Base-by-base conservation (phyloP, 2,113 vertebrate species). In the Anguilla rostrata region DNA sequence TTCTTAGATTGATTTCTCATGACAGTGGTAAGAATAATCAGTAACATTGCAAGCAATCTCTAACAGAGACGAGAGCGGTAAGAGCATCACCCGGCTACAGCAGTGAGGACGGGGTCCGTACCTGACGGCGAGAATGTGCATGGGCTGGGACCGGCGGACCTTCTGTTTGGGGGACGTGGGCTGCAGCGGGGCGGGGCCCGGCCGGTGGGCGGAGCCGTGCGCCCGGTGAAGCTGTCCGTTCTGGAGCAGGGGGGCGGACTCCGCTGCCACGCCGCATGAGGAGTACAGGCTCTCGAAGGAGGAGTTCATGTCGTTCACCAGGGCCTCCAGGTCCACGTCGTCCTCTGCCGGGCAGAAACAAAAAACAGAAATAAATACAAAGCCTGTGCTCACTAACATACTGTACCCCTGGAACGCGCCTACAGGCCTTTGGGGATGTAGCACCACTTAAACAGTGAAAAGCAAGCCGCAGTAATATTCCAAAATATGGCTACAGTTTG, bases 221-320 rank as follows among this genome's bases (percentile, higher is more conserved):
- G 78, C 83, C 39, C 95, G 94, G 89, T 0, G 40, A 39, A 94
- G 92, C 89, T 95, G 95, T 5, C 96, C 96, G 0, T 97, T 97
- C 86, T 97, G 97, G 26, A 99, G 94, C n/a, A 98, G 97, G 0
- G 97, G 96, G 11, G 92, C 90, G 0, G 96, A 96, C 89, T 99
- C 98, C 0, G 96, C 95, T 92, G 96, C 96, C 87, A 93, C 94
- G 83, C 90, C 92, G 85, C 93, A 94, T 0, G 94, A 46, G 0
- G 97, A 95, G 91, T 96, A 97, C 8, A 97, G 87, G 12, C 95
- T 97, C 89, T 98, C 98, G 93, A 98, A 94, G 0, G 98, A 98
- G 0, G 96, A 96, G 43, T 97, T 98, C 97, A 99, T 99, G 88
- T 99, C 97, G 1, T 97, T 99, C 88, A 99, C 96, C 94, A 99